Evolutionary conservation across 2,888 invertebrate species (phyloP).

Genomic region (Opisthograptis luteolata): DNA sequence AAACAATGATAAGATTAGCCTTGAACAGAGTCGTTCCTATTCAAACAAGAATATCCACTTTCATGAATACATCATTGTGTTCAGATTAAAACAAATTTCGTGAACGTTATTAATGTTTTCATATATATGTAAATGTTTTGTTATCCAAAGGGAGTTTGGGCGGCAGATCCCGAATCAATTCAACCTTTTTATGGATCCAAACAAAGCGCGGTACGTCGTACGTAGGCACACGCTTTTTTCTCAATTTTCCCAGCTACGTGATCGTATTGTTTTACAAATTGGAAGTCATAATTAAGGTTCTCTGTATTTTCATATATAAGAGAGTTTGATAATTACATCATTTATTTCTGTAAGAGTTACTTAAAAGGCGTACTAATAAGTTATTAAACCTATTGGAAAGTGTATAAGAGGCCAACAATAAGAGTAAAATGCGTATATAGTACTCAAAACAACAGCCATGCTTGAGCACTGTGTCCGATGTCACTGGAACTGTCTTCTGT

Average conservation of each 20-base stretch:
- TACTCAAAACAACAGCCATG: too few species aligned
- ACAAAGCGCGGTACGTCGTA: slow-evolving; percentile 11
- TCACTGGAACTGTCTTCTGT: too few species aligned
- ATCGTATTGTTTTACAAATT: slow-evolving; percentile 15
- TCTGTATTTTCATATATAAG: not conserved
- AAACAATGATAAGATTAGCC: slow-evolving; percentile 42
- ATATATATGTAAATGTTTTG: slow-evolving; percentile 70
- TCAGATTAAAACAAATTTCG: slow-evolving; percentile 48
- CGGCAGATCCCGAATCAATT: slow-evolving; percentile 56
- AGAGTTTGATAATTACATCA: not conserved
- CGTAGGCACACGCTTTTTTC: slow-evolving; percentile 37
- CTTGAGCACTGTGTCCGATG: too few species aligned
- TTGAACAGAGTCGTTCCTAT: slow-evolving; percentile 37
- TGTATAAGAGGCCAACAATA: too few species aligned
- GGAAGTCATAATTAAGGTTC: slow-evolving; percentile 12
- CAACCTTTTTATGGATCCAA: slow-evolving; percentile 45
- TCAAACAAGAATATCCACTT: slow-evolving; percentile 37
- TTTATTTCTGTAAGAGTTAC: not conserved
- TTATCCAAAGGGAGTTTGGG: slow-evolving; percentile 57
- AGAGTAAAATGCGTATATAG: too few species aligned
- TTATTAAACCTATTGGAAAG: not conserved
- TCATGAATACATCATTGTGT: slow-evolving; percentile 41
- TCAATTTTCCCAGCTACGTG: slow-evolving; percentile 33
- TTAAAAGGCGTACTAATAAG: not conserved
- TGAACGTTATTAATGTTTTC: slow-evolving; percentile 60